These are phyloP conservation scores for Endomychus coccineus DNA, from an alignment of 2,888 invertebrate genomes.

Conservation along the genomic window DNA sequence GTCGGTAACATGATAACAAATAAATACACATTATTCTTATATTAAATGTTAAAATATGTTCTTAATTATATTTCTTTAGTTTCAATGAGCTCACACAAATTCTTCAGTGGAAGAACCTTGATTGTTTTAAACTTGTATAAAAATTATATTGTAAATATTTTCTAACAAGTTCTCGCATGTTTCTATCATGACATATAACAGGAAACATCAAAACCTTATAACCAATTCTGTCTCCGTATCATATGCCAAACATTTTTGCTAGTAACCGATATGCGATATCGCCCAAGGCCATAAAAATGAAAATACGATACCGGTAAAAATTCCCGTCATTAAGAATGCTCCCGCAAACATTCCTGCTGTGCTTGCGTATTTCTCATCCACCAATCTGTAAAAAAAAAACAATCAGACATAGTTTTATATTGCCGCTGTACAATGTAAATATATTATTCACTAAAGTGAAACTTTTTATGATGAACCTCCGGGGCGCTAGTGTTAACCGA, in stretches of 20 bases:
- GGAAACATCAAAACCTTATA: constrained; percentile 31
- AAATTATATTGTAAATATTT: constrained; percentile 9
- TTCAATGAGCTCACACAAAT: no score
- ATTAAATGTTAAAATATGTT: no score
- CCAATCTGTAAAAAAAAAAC: constrained; percentile 58
- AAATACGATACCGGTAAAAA: constrained; percentile 74
- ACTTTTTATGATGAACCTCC: no score
- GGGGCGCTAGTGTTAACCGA: no score
- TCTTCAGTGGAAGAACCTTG: constrained; percentile 15
- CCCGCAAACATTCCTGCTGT: constrained; percentile 96
- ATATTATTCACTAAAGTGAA: no score
- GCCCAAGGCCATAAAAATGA: constrained; percentile 63
- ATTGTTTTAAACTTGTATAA: constrained; percentile 12
- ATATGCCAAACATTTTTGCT: constrained; percentile 45
- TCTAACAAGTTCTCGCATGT: constrained; percentile 4
- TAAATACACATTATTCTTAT: no score
- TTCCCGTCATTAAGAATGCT: constrained; percentile 84
- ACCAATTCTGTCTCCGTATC: constrained; percentile 38
- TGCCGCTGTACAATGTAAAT: no score
- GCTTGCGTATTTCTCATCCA: constrained; percentile 72
- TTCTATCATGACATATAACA: constrained; percentile 27
- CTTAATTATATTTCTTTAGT: no score
- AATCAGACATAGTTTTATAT: no score
- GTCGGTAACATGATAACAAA: no score
- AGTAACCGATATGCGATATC: constrained; percentile 44